A percentile compares a stretch with the other conserved stretches of the same genome.
These are phyloP conservation scores for Dasysyrphus tricinctus DNA, from an alignment of 2,888 invertebrate genomes.

Conservation along the genomic window DNA sequence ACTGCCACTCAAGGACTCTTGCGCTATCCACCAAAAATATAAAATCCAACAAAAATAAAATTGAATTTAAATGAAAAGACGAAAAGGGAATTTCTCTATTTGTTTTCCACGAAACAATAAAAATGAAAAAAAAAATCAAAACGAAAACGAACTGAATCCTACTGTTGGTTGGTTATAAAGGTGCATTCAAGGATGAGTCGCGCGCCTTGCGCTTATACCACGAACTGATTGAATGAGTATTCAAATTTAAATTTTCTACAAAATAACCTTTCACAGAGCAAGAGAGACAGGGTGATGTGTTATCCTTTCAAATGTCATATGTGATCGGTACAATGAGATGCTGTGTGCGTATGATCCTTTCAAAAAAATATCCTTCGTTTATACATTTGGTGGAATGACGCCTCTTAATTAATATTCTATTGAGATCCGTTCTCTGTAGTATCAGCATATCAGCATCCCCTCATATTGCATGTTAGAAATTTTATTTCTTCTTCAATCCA, in stretches of 20 bases:
- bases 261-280: constrained; percentile 48
- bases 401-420: constrained; percentile 75
- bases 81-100: constrained; percentile 59
- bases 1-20: constrained; percentile 65
- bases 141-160: constrained; percentile 8
- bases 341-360: constrained; percentile 55
- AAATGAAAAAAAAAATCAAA: constrained; percentile 22
- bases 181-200: constrained; percentile 66
- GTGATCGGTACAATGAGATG: constrained; percentile 47
- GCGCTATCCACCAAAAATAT: constrained; percentile 5
- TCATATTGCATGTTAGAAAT: constrained; percentile 45
- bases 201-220: constrained; percentile 1
- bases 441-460: constrained; percentile 46
- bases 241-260: constrained; percentile 55
- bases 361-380: constrained; percentile 31
- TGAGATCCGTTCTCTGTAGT: constrained; percentile 53
- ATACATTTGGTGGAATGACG: constrained; percentile 47
- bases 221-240: constrained; percentile 60
- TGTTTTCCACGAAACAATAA: constrained; percentile 66
- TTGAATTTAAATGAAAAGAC: constrained; percentile 41
- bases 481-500: constrained; percentile 37
- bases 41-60: constrained; percentile 7
- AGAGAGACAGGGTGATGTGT: constrained; percentile 16
- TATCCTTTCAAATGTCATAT: constrained; percentile 68
- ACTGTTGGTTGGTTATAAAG: constrained; percentile 24